These are phyloP conservation scores for Drosophila leonis DNA, from an alignment of 2,888 invertebrate species.

Conservation along the genomic window DNA sequence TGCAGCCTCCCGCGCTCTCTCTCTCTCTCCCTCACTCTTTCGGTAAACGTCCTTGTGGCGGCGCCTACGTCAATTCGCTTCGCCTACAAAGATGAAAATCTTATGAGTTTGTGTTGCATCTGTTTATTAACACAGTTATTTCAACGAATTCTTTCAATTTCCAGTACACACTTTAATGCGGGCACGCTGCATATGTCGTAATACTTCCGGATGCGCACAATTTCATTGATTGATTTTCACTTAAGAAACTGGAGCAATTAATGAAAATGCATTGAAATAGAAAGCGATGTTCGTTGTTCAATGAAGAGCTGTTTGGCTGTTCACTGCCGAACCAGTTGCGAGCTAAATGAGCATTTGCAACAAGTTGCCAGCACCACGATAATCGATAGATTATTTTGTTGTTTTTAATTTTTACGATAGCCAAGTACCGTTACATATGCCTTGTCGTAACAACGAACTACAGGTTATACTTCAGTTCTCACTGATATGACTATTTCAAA, in stretches of 20 bases:
- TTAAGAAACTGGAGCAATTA: conserved; percentile 70
- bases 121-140: conserved; percentile 41
- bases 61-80: conserved; percentile 44
- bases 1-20: conserved; percentile 1
- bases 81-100: conserved; percentile 37
- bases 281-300: conserved; percentile 57
- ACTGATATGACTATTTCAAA: not conserved
- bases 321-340: conserved; percentile 5
- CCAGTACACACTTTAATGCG: conserved; percentile 46
- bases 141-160: conserved; percentile 27
- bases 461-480: not conserved
- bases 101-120: conserved; percentile 36
- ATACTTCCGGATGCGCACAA: conserved; percentile 63
- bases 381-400: conserved; percentile 19
- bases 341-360: conserved; percentile 3
- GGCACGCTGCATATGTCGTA: conserved; percentile 52
- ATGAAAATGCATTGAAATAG: conserved; percentile 72
- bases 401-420: not conserved
- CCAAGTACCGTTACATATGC: conserved; percentile 21
- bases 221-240: conserved; percentile 73
- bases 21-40: not conserved
- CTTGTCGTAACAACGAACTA: conserved; percentile 47
- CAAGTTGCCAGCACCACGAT: conserved; percentile 2
- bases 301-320: conserved; percentile 5
- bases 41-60: conserved; percentile 64